Conservation (phyloP, 2,797 vertebrate genomes). For the Cyprinella venusta region DNA sequence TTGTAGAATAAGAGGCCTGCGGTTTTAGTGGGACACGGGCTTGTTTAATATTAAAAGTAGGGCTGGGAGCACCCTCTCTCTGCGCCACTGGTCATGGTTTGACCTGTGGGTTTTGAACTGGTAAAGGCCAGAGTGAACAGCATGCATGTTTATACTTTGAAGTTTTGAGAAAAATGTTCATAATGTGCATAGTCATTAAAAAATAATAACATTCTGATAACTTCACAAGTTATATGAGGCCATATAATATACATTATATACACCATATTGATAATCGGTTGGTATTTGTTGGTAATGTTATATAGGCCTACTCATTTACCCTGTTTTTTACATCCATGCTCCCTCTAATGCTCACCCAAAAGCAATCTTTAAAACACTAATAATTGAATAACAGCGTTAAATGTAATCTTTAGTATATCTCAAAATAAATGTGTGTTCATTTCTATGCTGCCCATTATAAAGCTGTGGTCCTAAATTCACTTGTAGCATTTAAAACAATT, state of each 20-base stretch:
- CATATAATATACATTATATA: background rate
- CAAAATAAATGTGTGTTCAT: too few species aligned
- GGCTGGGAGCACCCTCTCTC: background rate
- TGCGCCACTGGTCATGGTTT: background rate
- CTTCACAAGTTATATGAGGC: background rate
- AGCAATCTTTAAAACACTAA: too few species aligned
- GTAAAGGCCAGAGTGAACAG: background rate
- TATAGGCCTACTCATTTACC: too few species aligned
- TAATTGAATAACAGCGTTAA: too few species aligned
- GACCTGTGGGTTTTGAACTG: background rate
- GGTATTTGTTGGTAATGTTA: background rate
- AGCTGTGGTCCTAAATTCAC: too few species aligned
- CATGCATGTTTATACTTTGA: background rate
- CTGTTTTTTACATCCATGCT: too few species aligned
- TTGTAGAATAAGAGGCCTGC: background rate
- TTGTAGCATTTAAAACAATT: background rate
- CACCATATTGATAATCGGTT: background rate
- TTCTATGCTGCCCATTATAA: too few species aligned
- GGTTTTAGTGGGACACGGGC: background rate
- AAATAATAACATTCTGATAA: background rate
- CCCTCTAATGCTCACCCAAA: too few species aligned
- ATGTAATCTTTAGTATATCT: too few species aligned
- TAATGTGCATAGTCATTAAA: background rate
- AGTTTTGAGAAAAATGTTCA: background rate
- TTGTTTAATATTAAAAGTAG: slow-evolving; percentile 16